Conservation (phyloP, 2,888 invertebrate genomes). For the Sialis lutaria region DNA sequence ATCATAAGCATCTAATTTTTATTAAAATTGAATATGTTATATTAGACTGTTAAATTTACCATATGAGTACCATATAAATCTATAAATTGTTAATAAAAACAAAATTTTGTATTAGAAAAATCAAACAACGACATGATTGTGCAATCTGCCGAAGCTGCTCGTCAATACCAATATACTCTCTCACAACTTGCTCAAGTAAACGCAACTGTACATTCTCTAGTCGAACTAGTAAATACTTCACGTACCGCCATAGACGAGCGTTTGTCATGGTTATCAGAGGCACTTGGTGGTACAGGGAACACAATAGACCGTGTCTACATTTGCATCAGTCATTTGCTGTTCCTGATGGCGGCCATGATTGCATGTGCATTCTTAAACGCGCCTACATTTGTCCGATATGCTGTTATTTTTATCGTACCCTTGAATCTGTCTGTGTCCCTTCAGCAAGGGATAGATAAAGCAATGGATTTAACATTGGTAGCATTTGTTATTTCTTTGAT, state of each 20-base stretch:
- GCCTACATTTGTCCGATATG: slow-evolving; percentile 16
- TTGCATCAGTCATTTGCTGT: slow-evolving; percentile 20
- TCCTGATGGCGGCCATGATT: slow-evolving; percentile 21
- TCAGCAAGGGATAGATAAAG: slow-evolving; percentile 14
- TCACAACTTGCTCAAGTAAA: slow-evolving; percentile 32
- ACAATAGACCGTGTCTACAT: slow-evolving; percentile 21
- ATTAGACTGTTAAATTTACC: no score
- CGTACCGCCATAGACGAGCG: slow-evolving; percentile 21
- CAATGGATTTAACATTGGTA: slow-evolving; percentile 16
- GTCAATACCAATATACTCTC: slow-evolving; percentile 30
- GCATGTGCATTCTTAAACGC: slow-evolving; percentile 22
- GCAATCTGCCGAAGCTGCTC: slow-evolving; percentile 28
- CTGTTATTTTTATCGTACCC: slow-evolving; percentile 18
- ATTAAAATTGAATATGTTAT: no score
- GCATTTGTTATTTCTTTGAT: slow-evolving; percentile 9
- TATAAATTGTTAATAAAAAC: no score
- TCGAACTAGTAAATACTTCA: slow-evolving; percentile 19
- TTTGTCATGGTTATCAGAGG: slow-evolving; percentile 18
- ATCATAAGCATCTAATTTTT: no score
- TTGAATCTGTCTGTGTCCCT: slow-evolving; percentile 20
- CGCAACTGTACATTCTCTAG: slow-evolving; percentile 26
- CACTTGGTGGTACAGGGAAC: slow-evolving; percentile 23
- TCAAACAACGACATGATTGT: slow-evolving; percentile 25
- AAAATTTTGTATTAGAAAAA: slow-evolving; percentile 18
- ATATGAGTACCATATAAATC: no score